Conservation (phyloP, 30 jellyfish, hydroid and myxozoan species). For the Cassiopea xamachana region DNA sequence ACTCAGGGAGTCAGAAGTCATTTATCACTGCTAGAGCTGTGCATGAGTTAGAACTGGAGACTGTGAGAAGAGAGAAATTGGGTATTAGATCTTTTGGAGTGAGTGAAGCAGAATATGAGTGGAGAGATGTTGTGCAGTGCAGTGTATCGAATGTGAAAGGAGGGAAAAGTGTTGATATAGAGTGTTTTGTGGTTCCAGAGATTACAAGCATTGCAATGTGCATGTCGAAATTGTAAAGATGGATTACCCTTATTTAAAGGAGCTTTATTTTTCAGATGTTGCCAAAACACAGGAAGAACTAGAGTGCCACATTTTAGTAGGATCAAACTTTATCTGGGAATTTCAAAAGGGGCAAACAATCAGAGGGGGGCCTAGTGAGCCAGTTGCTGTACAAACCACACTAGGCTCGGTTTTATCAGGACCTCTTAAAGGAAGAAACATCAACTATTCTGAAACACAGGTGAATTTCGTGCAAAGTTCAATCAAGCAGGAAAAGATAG, state of each 20-base stretch:
- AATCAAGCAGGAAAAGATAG: not conserved
- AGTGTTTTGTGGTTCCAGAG: not conserved
- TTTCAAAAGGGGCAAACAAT: not conserved
- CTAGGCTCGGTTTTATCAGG: constrained; percentile 47
- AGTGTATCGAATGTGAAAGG: not conserved
- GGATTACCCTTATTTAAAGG: not conserved
- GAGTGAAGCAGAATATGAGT: not conserved
- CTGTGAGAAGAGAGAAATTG: constrained; percentile 8
- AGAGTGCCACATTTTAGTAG: not conserved
- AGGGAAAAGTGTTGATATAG: not conserved
- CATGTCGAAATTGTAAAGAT: not conserved
- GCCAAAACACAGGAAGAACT: not conserved
- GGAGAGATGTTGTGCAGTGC: constrained; percentile 9
- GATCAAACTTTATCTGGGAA: constrained; percentile 10
- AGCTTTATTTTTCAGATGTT: constrained; percentile 16
- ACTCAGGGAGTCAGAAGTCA: not conserved
- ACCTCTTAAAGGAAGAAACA: not conserved
- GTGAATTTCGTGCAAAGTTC: not conserved
- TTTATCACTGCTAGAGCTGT: not conserved
- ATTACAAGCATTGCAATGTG: not conserved
- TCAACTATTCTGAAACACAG: not conserved
- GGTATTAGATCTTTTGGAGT: not conserved
- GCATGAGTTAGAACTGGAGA: constrained; percentile 7
- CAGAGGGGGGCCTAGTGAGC: constrained; percentile 39
- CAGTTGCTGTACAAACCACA: constrained; percentile 34